Evolutionary conservation across 2,888 invertebrate species (phyloP), one percentile per base, ranked within the genome.

Genomic region (Athetis lepigone): DNA sequence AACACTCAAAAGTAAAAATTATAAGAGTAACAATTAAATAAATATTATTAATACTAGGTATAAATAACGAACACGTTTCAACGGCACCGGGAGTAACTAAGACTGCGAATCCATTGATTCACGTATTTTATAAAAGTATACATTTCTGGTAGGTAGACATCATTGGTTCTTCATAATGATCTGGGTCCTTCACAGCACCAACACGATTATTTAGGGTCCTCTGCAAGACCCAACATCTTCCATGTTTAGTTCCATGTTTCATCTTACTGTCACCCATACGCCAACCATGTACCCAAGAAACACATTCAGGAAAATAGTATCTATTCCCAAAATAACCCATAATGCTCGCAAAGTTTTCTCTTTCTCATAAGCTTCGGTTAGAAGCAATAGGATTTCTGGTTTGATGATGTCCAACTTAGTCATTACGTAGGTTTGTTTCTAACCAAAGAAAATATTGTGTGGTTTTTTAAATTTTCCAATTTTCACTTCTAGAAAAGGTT

Each of bases 241-340:
- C 87, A 47, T 76, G 80, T 64, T 61, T 42, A 0, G 82, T 71
- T 36, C 66, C 79, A 33, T 84, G 77, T 16, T 57, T 74, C 18
- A 85, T 18, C 8, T 50, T 69, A 60, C 86, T 87, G 33, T 90
- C 89, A 7, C 78, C 70, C 64, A 88, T 62, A 11, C 90, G 79
- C 90, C 90, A 90, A 3, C 90, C 90, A 47, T 90, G 86, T 21
- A 82, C 79, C 82, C 84, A 88, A 39, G 75, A 84, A 23, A 52
- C 66, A 55, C 86, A 85, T 70, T 89, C 87, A 0, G 87, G 36
- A 23, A 89, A 85, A 58, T 90, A 90, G 55, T 83, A 91, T 51
- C 77, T 89, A 18, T 87, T 82, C 65, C 90, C 90, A n/a, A n/a
- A n/a, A n/a, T 70, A 18, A 86, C 83, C 91, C 91, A 91, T 37